phyloP scores from a whole-genome alignment of 2,113 vertebrate genomes.

The Sula dactylatra region DNA sequence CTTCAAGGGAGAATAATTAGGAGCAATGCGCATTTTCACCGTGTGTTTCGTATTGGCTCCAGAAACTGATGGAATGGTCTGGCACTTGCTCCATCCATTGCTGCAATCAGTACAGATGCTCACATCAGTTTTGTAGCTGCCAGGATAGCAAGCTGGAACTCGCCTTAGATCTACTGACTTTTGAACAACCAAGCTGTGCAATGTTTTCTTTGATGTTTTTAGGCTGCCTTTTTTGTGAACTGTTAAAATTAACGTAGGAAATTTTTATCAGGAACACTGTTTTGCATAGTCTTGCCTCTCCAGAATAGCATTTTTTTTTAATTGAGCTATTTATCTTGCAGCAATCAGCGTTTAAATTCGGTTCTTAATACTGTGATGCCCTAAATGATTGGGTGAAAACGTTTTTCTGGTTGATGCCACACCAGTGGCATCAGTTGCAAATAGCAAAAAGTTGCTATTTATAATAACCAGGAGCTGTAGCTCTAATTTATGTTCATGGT shows the following conservation, averaged over 20 bases:
- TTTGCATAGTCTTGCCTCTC: not conserved
- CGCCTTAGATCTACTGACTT: not conserved
- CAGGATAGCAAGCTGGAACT: not conserved
- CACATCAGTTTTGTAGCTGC: not conserved
- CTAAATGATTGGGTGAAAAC: not conserved
- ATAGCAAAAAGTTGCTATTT: conserved; percentile 17
- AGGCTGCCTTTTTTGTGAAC: not conserved
- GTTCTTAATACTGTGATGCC: not conserved
- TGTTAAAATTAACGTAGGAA: not conserved
- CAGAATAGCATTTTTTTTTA: not conserved
- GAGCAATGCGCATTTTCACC: not conserved
- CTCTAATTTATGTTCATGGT: not conserved
- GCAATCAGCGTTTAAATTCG: not conserved
- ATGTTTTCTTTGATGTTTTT: not conserved
- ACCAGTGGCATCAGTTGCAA: too few species aligned
- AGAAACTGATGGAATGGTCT: not conserved
- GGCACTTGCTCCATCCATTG: not conserved
- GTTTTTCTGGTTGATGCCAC: conserved; percentile 8
- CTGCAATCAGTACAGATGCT: not conserved
- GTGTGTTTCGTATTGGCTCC: rapidly evolving
- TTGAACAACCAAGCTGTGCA: not conserved
- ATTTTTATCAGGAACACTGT: not conserved
- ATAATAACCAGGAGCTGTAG: not conserved
- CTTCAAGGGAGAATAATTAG: not conserved
- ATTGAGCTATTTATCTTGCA: not conserved